These are phyloP conservation scores for Dendrocincla fuliginosa DNA, from an alignment of 2,797 vertebrate species.

Conservation along the genomic window DNA sequence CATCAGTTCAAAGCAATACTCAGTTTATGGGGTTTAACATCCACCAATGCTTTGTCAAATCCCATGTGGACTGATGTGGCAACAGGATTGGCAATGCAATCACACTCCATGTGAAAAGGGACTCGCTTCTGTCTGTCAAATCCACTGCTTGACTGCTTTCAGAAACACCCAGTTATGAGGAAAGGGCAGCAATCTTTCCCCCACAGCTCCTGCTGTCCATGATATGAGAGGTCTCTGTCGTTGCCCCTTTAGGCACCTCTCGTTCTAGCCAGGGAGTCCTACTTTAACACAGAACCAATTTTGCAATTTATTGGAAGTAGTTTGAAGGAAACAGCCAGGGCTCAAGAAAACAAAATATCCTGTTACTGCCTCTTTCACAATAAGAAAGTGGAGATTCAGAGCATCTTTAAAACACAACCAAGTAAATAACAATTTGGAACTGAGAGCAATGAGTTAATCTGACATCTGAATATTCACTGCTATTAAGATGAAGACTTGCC, in stretches of 20 bases:
- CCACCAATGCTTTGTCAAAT: background rate
- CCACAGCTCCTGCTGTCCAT: background rate
- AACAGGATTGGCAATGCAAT: background rate
- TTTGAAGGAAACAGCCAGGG: background rate
- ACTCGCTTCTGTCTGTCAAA: background rate
- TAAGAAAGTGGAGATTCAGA: background rate
- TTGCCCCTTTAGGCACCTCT: background rate
- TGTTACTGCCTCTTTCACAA: background rate
- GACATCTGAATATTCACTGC: slow-evolving; percentile 52
- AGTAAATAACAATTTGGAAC: slow-evolving; percentile 1
- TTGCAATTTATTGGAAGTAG: background rate
- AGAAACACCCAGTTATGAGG: background rate
- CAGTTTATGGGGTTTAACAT: background rate
- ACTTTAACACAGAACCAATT: background rate
- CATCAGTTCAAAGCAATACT: background rate
- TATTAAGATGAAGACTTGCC: slow-evolving; percentile 61
- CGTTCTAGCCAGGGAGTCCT: background rate
- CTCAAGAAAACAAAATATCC: background rate
- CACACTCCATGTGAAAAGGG: background rate
- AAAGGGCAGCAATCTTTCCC: background rate
- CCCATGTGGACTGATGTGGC: background rate
- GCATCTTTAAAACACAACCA: background rate
- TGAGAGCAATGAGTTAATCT: slow-evolving; percentile 47
- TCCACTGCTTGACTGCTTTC: background rate
- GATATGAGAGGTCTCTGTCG: background rate